These are phyloP conservation scores for Chorisops tibialis DNA, from an alignment of 2,888 invertebrate species.

Conservation along the genomic window DNA sequence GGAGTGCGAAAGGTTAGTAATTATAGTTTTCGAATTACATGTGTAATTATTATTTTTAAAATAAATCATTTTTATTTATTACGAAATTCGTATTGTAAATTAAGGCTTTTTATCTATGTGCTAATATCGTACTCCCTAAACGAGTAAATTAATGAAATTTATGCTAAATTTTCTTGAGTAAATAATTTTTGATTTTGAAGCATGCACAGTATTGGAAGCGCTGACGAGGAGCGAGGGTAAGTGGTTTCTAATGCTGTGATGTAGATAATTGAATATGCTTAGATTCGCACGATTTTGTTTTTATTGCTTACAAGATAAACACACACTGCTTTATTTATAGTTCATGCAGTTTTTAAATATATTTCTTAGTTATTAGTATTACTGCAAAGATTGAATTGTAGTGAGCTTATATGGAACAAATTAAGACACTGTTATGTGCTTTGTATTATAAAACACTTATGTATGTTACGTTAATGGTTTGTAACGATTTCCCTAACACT, in stretches of 20 bases:
- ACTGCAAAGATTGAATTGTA: too few relatives aligned
- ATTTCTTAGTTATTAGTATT: too few relatives aligned
- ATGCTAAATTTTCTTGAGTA: slow-evolving; percentile 26
- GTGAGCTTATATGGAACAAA: too few relatives aligned
- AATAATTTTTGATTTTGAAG: slow-evolving; percentile 45
- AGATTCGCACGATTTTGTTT: slow-evolving; percentile 3
- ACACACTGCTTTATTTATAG: too few relatives aligned
- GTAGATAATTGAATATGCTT: neutral
- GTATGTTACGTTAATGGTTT: too few relatives aligned
- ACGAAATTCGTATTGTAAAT: slow-evolving; percentile 4
- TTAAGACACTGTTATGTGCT: too few relatives aligned
- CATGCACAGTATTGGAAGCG: slow-evolving; percentile 56
- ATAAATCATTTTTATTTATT: slow-evolving; percentile 33
- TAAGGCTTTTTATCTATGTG: slow-evolving; percentile 9
- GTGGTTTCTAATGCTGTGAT: slow-evolving; percentile 38
- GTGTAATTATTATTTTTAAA: slow-evolving; percentile 30
- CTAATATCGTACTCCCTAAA: too few relatives aligned
- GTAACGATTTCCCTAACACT: too few relatives aligned
- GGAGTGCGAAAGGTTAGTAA: slow-evolving; percentile 61
- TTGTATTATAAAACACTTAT: too few relatives aligned
- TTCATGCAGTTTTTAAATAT: too few relatives aligned
- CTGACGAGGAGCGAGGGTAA: slow-evolving; percentile 55
- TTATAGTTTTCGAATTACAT: slow-evolving; percentile 5
- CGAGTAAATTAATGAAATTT: slow-evolving; percentile 25
- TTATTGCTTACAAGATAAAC: neutral